These are phyloP conservation scores for human DNA, from an alignment of 2,113 vertebrate species.

Conservation along the genomic window GRCh38 chr18:63509001-63509500, in stretches of 20 bases:
- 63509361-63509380: not conserved
- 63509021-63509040: not conserved
- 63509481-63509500: too few relatives aligned
- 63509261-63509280: not conserved
- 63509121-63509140: not conserved
- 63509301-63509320: not conserved
- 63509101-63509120: not conserved
- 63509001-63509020: not conserved
- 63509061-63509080: not conserved
- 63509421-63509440: not conserved
- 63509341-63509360: not conserved
- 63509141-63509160: not conserved
- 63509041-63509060: rapidly evolving
- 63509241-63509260: not conserved
- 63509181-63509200: not conserved
- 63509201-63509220: not conserved
- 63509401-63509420: too few relatives aligned
- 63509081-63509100: not conserved
- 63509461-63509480: too few relatives aligned
- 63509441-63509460: too few relatives aligned
- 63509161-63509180: not conserved
- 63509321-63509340: not conserved
- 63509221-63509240: not conserved
- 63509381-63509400: too few relatives aligned
- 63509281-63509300: not conserved